Evolutionary conservation across 1,140 invertebrate genomes (phyloP).

Genomic region (Pachyrhynchus sulphureomaculatus): DNA sequence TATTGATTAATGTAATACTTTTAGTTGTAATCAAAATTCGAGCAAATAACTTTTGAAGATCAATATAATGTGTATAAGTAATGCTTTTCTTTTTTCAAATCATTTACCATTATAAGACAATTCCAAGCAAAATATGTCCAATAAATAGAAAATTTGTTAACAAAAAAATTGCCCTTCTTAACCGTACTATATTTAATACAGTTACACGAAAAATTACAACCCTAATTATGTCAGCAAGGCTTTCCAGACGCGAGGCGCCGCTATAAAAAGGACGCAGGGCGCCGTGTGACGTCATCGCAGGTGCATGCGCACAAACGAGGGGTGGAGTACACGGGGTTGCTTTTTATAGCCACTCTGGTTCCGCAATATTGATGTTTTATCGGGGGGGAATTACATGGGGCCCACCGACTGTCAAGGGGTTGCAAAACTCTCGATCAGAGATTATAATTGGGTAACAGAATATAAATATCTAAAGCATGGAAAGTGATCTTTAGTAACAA

Average conservation of each 20-base stretch:
- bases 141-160: too few species aligned
- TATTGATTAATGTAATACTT: too few species aligned
- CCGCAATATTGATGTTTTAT: constrained; percentile 4
- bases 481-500: too few species aligned
- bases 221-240: not conserved
- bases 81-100: too few species aligned
- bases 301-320: constrained; percentile 6
- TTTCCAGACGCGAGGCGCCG: not conserved
- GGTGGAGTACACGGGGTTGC: not conserved
- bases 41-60: too few species aligned
- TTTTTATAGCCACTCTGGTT: not conserved
- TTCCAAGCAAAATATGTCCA: too few species aligned
- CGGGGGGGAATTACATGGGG: not conserved
- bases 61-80: too few species aligned
- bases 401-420: not conserved
- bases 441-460: too few species aligned
- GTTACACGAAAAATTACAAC: not conserved
- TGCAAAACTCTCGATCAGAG: too few species aligned
- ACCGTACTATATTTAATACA: constrained; percentile 7
- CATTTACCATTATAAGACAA: too few species aligned
- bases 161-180: not conserved
- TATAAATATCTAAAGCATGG: too few species aligned
- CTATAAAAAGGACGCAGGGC: constrained; percentile 26
- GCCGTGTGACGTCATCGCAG: constrained; percentile 11
- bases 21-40: too few species aligned